Base-by-base conservation (phyloP, 2,888 invertebrate species). In the Tethea ocularis region DNA sequence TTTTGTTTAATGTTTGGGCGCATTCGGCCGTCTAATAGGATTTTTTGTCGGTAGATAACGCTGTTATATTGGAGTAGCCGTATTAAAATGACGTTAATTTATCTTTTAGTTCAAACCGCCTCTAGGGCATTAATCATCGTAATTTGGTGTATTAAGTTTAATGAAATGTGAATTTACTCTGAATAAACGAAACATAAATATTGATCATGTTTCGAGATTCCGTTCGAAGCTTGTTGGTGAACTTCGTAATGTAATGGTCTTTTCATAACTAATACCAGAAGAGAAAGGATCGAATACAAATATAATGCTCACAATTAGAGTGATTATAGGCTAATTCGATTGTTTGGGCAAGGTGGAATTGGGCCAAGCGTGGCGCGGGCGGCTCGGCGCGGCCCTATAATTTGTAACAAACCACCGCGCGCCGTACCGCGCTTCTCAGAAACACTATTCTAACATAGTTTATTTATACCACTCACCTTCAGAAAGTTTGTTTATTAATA, bases 331-430 rank as follows among this genome's bases (percentile, higher is more conserved):
- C 82, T 88, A 90, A 91, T 89, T 88, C 83, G 87, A 87, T 87
- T 91, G 87, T 90, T 90, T 89, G 89, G 89, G 86, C 83, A 86
- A 80, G 84, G 85, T 84, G 84, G 86, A 85, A 86, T 89, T 86
- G 84, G 88, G 81, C 78, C 86, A 82, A 80, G 81, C 82, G 79
- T 78, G 78, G 84, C 54, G 54, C 82, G 78, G 83, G 83, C 77
- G 72, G 71, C 59, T 70, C 71, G 68, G 71, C 59, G 70, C 71
- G 68, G 78, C 85, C 89, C 89, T 91, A 83, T 91, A 92, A 91
- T 93, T 92, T 91, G 77, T 67, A 55, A 46, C 63, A 66, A 65
- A 69, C 77, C 81, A 77, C 82, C 80, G 79, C 69, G 72, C 66
- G 62, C 67, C 67, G 66, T 63, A 38, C 56, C 76, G 72, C 64